These are phyloP conservation scores for Drosophila kuntzei DNA, from an alignment of 2,888 invertebrate species.

Conservation along the genomic window DNA sequence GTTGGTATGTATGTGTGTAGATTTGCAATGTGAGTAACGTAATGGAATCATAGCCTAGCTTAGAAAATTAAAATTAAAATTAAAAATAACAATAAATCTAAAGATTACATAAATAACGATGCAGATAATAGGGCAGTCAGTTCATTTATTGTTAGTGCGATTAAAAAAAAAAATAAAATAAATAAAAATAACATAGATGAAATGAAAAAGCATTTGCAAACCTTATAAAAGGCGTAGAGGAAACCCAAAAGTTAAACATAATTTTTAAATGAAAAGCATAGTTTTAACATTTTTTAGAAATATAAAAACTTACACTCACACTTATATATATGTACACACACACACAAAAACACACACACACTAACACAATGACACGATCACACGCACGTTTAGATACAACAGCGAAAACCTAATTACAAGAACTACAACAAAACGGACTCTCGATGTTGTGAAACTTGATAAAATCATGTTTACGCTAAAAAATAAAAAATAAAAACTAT, in stretches of 20 bases:
- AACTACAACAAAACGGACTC: conserved; percentile 83
- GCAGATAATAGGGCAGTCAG: conserved; percentile 40
- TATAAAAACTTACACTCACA: conserved; percentile 44
- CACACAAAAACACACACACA: conserved; percentile 29
- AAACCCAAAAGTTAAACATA: conserved; percentile 81
- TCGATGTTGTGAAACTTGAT: conserved; percentile 85
- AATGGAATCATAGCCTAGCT: conserved; percentile 59
- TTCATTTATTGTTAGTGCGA: conserved; percentile 70
- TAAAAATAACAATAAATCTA: neutral
- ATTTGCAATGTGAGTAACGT: conserved; percentile 51
- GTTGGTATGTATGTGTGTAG: conserved; percentile 52
- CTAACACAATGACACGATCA: conserved; percentile 19
- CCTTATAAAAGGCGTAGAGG: conserved; percentile 62
- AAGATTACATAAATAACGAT: neutral
- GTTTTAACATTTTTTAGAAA: conserved; percentile 66
- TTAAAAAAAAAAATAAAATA: conserved; percentile 5
- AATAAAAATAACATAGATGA: conserved; percentile 25
- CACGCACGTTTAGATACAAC: conserved; percentile 42
- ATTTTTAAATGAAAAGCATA: conserved; percentile 73
- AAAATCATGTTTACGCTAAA: conserved; percentile 82
- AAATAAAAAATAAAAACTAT: conserved; percentile 28
- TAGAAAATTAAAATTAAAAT: conserved; percentile 30
- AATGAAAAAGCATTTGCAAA: conserved; percentile 71
- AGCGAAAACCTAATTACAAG: conserved; percentile 64
- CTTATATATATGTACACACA: neutral